Conservation (phyloP, 1,140 invertebrate genomes). For the Pararge aegeria region DNA sequence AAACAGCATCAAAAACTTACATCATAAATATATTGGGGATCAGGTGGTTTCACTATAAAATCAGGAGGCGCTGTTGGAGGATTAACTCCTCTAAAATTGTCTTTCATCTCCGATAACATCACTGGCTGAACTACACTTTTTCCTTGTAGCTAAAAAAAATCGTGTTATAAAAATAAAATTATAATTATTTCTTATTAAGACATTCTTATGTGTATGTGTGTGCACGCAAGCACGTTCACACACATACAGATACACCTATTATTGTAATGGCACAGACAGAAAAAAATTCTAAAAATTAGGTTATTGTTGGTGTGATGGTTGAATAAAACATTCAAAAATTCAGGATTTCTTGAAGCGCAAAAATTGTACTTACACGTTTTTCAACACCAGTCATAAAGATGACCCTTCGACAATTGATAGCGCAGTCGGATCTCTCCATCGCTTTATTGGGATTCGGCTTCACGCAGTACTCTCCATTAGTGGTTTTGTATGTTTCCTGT, state of each 20-base stretch:
- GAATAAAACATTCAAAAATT: too few species aligned
- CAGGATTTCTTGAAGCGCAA: too few species aligned
- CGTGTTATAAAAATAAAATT: too few species aligned
- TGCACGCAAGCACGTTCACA: too few species aligned
- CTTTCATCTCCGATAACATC: conserved; percentile 66
- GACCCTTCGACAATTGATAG: conserved; percentile 62
- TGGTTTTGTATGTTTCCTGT: conserved; percentile 67
- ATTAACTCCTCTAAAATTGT: conserved; percentile 50
- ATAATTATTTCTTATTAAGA: too few species aligned
- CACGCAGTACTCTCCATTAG: conserved; percentile 63
- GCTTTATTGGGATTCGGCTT: conserved; percentile 70
- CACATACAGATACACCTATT: too few species aligned
- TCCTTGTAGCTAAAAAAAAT: conserved; percentile 49
- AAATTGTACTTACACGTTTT: conserved; percentile 46
- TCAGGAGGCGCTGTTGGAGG: conserved; percentile 46
- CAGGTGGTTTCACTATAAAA: conserved; percentile 45
- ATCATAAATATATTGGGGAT: conserved; percentile 67
- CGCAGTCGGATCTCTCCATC: conserved; percentile 63
- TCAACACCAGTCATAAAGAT: conserved; percentile 69
- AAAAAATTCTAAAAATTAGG: too few species aligned
- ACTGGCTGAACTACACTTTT: conserved; percentile 52
- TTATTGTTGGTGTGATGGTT: too few species aligned
- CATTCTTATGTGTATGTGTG: too few species aligned
- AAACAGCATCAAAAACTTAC: too few species aligned
- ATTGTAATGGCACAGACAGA: too few species aligned